phyloP scores from a whole-genome alignment of 1,140 invertebrate species.

The Drosophila quadrilineata region DNA sequence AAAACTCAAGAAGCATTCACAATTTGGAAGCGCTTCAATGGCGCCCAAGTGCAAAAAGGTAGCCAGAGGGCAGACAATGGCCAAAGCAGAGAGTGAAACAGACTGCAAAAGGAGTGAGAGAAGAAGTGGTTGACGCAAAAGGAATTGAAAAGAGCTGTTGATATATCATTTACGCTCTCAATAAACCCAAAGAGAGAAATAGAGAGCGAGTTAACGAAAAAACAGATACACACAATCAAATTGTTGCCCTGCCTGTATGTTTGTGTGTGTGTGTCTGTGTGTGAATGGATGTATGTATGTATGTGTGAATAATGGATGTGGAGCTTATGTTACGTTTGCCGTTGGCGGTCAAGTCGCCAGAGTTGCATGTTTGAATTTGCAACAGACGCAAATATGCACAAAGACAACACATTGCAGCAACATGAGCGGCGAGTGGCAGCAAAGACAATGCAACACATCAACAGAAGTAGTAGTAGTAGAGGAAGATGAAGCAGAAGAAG shows the following conservation, averaged over 20 bases:
- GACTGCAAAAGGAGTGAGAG: background rate
- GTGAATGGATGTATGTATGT: background rate
- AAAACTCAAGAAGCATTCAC: constrained; percentile 56
- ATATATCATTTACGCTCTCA: background rate
- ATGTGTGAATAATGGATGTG: constrained; percentile 26
- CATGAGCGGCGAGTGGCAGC: no score
- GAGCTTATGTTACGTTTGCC: constrained; percentile 8
- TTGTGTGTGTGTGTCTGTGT: background rate
- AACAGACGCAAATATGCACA: constrained; percentile 19
- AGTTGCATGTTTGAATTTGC: constrained; percentile 2
- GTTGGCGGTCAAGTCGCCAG: background rate
- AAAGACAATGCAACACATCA: no score
- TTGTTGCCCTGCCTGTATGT: background rate
- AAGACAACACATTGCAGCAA: constrained; percentile 1
- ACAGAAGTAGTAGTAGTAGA: no score
- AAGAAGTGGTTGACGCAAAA: no score
- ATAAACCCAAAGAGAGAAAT: background rate
- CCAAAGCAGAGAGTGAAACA: background rate
- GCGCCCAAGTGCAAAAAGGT: constrained; percentile 34
- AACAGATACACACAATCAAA: constrained; percentile 47
- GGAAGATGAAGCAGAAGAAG: no score
- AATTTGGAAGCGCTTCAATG: constrained; percentile 57
- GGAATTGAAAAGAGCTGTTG: background rate
- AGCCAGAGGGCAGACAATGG: constrained; percentile 1
- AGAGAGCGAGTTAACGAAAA: constrained; percentile 13